A percentile compares a stretch with the other conserved stretches of the same genome.
These are phyloP conservation scores for Mormyrops boulengeri DNA, from an alignment of 2,797 vertebrate species.

Conservation along the genomic window DNA sequence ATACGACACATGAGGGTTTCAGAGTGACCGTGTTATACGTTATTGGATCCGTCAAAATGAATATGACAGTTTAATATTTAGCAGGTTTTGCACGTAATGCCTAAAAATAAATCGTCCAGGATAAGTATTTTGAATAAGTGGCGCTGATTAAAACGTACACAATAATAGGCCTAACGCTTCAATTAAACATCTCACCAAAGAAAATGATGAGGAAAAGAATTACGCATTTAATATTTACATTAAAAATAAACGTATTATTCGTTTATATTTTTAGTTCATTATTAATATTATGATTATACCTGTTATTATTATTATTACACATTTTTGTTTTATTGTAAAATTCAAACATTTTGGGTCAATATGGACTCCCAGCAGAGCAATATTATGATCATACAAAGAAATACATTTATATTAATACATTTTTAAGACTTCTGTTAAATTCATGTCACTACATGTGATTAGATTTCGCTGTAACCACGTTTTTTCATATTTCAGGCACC, in stretches of 20 bases:
- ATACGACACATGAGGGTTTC: background rate
- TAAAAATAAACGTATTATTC: background rate
- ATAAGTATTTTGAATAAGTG: background rate
- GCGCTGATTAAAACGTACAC: background rate
- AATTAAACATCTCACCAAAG: background rate
- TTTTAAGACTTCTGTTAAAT: background rate
- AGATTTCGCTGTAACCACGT: background rate
- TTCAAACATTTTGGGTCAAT: background rate
- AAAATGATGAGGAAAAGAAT: background rate
- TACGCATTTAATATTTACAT: background rate
- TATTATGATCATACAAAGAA: background rate
- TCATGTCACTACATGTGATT: background rate
- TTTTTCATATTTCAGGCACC: background rate
- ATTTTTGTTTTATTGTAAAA: background rate
- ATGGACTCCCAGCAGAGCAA: background rate
- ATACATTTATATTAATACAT: background rate
- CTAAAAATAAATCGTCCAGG: background rate
- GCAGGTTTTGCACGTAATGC: background rate
- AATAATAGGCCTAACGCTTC: background rate
- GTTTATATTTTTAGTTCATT: background rate
- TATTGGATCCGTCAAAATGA: background rate
- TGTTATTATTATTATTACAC: background rate
- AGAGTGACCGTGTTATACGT: background rate
- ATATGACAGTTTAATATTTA: background rate
- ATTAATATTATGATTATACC: background rate